Evolutionary conservation across 2,888 invertebrate species (phyloP).

Genomic region (Mimachlamys varia): DNA sequence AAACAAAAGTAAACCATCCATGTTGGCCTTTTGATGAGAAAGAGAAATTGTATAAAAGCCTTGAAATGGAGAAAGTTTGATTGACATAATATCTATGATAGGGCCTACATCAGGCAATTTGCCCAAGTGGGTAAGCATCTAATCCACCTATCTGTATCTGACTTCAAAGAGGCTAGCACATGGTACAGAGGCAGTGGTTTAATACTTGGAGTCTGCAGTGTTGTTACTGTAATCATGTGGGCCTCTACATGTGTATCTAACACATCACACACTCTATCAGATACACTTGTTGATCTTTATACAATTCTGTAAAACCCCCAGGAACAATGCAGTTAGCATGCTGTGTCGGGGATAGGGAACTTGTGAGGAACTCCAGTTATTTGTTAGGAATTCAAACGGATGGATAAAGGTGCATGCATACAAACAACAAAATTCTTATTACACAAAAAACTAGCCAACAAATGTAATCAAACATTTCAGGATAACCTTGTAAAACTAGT

Average conservation of each 20-base stretch:
- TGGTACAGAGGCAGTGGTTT: conserved; percentile 1
- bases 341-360: background rate
- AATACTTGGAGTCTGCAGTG: background rate
- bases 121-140: background rate
- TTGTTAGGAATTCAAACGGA: background rate
- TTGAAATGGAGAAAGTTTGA: conserved; percentile 17
- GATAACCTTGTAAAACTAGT: no score
- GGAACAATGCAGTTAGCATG: conserved; percentile 3
- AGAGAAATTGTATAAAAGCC: conserved; percentile 23
- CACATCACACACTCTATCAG: background rate
- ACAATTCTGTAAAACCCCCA: background rate
- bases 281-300: conserved; percentile 20
- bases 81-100: conserved; percentile 19
- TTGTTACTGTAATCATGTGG: conserved; percentile 2
- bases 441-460: background rate
- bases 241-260: conserved; percentile 14
- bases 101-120: background rate
- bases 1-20: background rate
- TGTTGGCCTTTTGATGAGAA: background rate
- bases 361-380: no score
- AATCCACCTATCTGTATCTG: background rate
- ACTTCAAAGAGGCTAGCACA: background rate
- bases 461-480: no score
- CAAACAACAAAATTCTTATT: background rate
- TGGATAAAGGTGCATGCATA: background rate